Base-by-base conservation (phyloP, 2,797 vertebrate genomes). In the Danio tinwini region DNA sequence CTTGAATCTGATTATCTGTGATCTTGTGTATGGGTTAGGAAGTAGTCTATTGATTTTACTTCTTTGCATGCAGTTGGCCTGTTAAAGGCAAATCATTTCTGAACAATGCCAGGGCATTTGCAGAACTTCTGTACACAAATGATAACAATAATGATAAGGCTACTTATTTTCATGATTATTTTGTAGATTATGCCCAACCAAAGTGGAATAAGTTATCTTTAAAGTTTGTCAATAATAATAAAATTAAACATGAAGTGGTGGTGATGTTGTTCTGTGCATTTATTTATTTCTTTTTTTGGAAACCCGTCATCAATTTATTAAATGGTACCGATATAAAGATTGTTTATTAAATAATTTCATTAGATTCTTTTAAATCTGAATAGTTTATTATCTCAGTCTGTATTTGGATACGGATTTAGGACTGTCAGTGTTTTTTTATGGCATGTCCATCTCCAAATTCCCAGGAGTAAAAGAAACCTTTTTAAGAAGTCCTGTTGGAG, bases 41-140 rank as follows among this genome's bases (percentile, higher is more conserved):
- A 81, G 70, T 78, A 16, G 9, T 17, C 4, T 39, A 70, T 74
- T 50, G 74, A 78, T 53, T 47, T 16, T 7, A 52, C 11, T 17
- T 61, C 17, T 8, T 50, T n/a, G 11, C 7, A 19, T 67, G 16
- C 21, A 49, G 14, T 21, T 47, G 0, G 7, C 12, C 12, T 9
- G 67, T 63, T 11, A 17, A 19, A 64, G 16, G 39, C 39, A 12
- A 6, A 6, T 44, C 10, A 9, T 2, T 6, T 61, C 29, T 61
- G 21, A 61, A 61, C 29, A 58, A 11, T 39, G 29, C 29, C 29
- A 29, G 29, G 29, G 29, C 29, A 29, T 29, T 29, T 29, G 29
- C 29, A 29, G 29, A 29, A 29, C 29, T 29, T 29, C n/a, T n/a
- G n/a, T n/a, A n/a, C n/a, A n/a, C 29, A 29, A 29, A 29, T 29